Percentiles rank a stretch among this genome's conserved stretches.
Evolutionary conservation across 2,113 vertebrate genomes (phyloP).

Genomic region (Antidorcas marsupialis): DNA sequence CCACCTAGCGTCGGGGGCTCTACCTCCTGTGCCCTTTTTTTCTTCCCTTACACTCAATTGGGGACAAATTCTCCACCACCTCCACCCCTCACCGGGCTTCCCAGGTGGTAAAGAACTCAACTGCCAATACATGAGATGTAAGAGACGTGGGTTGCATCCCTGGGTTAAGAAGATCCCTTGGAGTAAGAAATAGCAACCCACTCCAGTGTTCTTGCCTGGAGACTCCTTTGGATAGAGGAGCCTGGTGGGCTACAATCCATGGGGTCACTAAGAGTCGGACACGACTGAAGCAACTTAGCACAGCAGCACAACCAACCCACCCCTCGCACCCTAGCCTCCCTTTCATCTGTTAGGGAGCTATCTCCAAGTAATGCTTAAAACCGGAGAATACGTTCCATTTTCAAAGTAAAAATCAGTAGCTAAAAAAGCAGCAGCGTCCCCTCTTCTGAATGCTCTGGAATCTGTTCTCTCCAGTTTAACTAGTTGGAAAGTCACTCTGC

Average conservation of each 20-base stretch:
- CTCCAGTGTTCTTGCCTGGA: neutral
- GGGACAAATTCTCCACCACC: neutral
- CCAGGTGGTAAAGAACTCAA: neutral
- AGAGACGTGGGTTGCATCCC: neutral
- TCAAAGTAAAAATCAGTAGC: slow-evolving; percentile 35
- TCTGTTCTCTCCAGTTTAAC: slow-evolving; percentile 4
- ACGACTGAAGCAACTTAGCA: neutral
- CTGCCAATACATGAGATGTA: neutral
- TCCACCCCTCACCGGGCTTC: neutral
- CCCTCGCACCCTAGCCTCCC: neutral
- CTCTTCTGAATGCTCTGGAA: neutral
- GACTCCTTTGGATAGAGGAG: neutral
- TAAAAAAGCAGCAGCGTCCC: neutral
- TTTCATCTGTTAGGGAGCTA: neutral
- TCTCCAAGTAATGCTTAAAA: slow-evolving; percentile 5
- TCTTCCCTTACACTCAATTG: neutral
- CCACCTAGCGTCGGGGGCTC: neutral
- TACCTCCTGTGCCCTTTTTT: neutral
- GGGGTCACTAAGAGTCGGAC: neutral
- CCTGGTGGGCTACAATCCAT: neutral
- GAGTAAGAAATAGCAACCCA: neutral
- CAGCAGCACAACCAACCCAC: neutral
- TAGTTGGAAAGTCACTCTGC: slow-evolving; percentile 23
- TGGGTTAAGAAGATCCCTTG: neutral
- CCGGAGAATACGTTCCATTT: neutral